Base-by-base conservation (phyloP, 30 jellyfish, hydroid and myxozoan species). In the Aurelia aurita complex sp. Pacific region DNA sequence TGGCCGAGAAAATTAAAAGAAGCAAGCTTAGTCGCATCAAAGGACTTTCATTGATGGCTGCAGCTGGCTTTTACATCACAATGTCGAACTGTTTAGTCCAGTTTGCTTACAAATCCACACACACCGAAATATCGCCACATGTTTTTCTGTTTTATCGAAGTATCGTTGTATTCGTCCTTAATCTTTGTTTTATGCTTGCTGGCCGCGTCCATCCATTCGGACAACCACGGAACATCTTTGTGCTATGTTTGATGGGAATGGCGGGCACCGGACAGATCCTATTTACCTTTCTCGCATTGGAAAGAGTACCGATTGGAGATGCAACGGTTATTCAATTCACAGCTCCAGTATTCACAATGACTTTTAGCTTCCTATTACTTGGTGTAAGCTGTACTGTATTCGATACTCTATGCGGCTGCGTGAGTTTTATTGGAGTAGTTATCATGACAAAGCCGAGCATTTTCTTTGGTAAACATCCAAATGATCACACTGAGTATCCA, bases 321-420 rank as follows among this genome's bases (percentile, higher is more conserved):
- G 97, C 90, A 46, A 91, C 97, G 7, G 93, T 91, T 18, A 91
- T 91, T 16, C 97, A 91, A 68, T 91, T 91, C 77, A 91, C 97
- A 2, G 97, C 97, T n/a, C 97, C 97, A 52, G 87, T 91, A n/a
- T 85, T 91, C 69, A 91, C 97, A 40, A 72, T 92, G 83, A 55
- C 89, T 12, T 73, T 91, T 38, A 85, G 97, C 68, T 89, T 85
- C 53, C 60, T 85, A 50, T 67, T 91, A 59, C 96, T 91, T 5
- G 89, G 89, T 16, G 91, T 74, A 19, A 71, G 91, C 80, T 91
- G 96, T 67, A 38, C 96, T 10, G 19, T 91, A 43, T 73, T 91
- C 57, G 97, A 91, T 54, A 73, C 92, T 23, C 16, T 85, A 14
- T 85, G 96, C 74, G 97, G 97, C 11, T 53, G 79, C 72, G 83